A percentile compares a stretch with the other conserved stretches of the same genome.
Evolutionary conservation across 30 jellyfish, hydroid and myxozoan genomes (phyloP).

Genomic region (Clytia hemisphaerica): DNA sequence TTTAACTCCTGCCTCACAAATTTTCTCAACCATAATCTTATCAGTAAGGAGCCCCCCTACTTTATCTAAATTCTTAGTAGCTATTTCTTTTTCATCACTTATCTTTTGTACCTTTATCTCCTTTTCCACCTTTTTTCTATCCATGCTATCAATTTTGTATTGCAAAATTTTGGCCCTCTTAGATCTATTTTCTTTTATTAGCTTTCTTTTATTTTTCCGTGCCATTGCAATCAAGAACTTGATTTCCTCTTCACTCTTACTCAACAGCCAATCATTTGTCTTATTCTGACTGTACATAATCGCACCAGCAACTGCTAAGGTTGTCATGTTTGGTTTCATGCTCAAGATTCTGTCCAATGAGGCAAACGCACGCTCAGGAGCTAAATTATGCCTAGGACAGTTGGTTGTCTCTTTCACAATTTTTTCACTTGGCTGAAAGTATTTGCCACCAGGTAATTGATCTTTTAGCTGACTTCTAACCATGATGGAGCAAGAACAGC

Average conservation of each 20-base stretch:
- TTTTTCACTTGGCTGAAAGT: neutral
- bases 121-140: conserved; percentile 15
- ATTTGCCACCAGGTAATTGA: conserved; percentile 11
- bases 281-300: conserved; percentile 29
- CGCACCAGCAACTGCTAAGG: neutral
- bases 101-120: too few species aligned
- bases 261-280: conserved; percentile 27
- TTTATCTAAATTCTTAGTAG: too few species aligned
- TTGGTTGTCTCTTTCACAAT: neutral
- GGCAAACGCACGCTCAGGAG: neutral
- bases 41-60: too few species aligned
- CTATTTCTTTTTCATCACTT: too few species aligned
- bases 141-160: conserved; percentile 5
- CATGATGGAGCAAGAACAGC: conserved; percentile 10
- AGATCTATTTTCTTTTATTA: neutral
- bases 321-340: neutral
- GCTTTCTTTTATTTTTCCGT: neutral
- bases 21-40: too few species aligned
- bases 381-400: neutral
- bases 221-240: conserved; percentile 4
- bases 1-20: neutral
- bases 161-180: too few species aligned
- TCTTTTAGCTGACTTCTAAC: conserved; percentile 3
- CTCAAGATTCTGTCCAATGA: too few species aligned
- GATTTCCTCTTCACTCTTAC: conserved; percentile 14